Base-by-base conservation (phyloP, 30 jellyfish, hydroid and myxozoan species). In the Hydractinia echinata region DNA sequence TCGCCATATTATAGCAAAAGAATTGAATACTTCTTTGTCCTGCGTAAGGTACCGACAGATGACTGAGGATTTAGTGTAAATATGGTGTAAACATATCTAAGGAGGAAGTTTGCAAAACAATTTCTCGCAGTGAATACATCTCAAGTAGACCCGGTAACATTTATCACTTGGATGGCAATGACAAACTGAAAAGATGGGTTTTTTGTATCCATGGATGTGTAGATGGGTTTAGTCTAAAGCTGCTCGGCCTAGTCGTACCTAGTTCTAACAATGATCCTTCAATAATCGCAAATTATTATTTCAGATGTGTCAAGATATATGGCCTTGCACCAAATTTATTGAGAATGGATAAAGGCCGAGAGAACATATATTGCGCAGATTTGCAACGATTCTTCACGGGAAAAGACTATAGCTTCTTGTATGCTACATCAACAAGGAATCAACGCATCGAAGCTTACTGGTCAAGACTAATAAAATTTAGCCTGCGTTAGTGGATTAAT, bases 391-490 rank as follows among this genome's bases (percentile, higher is more conserved):
- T 77, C 58, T 77, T 77, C 80, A 77, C 86, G 58, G 81, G 55
- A 54, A 54, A 62, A 54, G 56, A 50, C 11, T 20, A 76, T 21
- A 76, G 84, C 55, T 76, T 76, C 55, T 52, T 77, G 82, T 54
- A 77, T 77, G 86, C 86, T 54, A 58, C 44, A 14, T 77, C 86
- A 30, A 77, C 83, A 10, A 52, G 86, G 60, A 53, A 77, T 11
- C 86, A 77, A 20, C 81, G 86, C 55, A 77, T 77, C 86, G 86
- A 77, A 62, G 74, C 86, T 16, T 52, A 19, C 50, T 54, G 86
- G 86, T 77, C 86, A 4, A 50, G 86, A 52, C 50, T 77, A 52
- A 77, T 54, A 60, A 77, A 77, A 77, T 56, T 54, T 77, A 14
- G 80, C 18, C 81, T 61, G 16, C 19, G 51, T 61, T 77, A 81